These are phyloP conservation scores for Callyntrura guangdongensis DNA, from an alignment of 2,888 invertebrate genomes.

Conservation along the genomic window DNA sequence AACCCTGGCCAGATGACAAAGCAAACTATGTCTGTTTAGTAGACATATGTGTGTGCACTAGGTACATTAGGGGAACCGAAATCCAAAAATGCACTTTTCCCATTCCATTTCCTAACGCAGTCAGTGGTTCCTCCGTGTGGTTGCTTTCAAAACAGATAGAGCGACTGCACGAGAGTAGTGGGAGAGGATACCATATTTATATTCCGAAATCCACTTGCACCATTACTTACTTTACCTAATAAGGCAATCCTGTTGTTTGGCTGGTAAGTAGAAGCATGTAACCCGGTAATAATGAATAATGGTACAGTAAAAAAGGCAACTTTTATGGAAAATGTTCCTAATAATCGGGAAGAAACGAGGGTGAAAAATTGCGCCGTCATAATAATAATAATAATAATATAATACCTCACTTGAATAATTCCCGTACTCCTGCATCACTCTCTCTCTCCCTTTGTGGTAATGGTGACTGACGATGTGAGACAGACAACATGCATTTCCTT, in stretches of 20 bases:
- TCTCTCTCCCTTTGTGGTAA: conserved; percentile 10
- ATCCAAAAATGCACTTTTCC: conserved; percentile 69
- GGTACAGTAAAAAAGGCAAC: conserved; percentile 64
- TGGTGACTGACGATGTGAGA: conserved; percentile 51
- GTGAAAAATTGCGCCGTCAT: conserved; percentile 72
- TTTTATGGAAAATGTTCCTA: conserved; percentile 62
- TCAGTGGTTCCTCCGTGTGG: conserved; percentile 67
- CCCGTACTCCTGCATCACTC: neutral
- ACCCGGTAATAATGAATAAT: conserved; percentile 59
- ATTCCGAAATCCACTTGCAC: conserved; percentile 59
- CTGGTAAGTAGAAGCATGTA: conserved; percentile 21
- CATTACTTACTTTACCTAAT: conserved; percentile 15
- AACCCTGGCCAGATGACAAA: neutral
- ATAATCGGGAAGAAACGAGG: conserved; percentile 66
- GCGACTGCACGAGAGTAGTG: neutral
- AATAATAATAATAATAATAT: neutral
- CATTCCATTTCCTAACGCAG: conserved; percentile 79
- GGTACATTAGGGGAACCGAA: conserved; percentile 14
- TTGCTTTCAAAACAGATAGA: neutral
- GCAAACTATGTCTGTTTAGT: conserved; percentile 2
- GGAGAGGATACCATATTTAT: conserved; percentile 45
- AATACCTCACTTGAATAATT: conserved; percentile 52
- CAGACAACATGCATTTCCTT: conserved; percentile 51
- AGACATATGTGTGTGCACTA: neutral
- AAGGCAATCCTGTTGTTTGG: neutral